Evolutionary conservation across 2,797 vertebrate species (phyloP).

Genomic region (Cirrhinus mrigala): DNA sequence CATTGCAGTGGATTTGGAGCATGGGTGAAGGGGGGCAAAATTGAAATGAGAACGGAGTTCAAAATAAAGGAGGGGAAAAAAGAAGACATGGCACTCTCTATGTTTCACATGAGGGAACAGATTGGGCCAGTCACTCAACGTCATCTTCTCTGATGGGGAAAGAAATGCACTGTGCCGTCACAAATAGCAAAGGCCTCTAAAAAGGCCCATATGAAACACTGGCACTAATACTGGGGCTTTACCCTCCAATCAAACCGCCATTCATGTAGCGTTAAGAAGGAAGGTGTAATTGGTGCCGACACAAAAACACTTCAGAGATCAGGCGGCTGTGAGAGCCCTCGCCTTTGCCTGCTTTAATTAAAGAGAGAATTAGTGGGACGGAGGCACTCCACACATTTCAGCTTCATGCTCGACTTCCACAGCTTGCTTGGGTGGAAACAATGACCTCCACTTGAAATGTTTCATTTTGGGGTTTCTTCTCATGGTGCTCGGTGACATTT

Average conservation of each 20-base stretch:
- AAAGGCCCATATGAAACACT: constrained; percentile 9
- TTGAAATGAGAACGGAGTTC: neutral
- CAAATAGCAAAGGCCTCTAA: constrained; percentile 36
- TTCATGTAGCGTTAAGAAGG: constrained; percentile 46
- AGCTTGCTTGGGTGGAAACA: constrained; percentile 41
- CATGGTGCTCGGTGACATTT: constrained; percentile 54
- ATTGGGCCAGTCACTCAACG: constrained; percentile 49
- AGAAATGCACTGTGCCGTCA: constrained; percentile 1
- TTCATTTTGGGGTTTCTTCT: constrained; percentile 46
- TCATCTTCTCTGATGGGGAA: constrained; percentile 37
- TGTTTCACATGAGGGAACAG: constrained; percentile 40
- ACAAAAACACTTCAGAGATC: constrained; percentile 66
- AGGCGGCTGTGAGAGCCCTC: constrained; percentile 51
- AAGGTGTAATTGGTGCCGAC: constrained; percentile 62
- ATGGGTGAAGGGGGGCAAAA: constrained; percentile 11
- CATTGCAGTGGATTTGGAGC: constrained; percentile 11
- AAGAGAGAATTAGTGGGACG: constrained; percentile 55
- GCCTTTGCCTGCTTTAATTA: constrained; percentile 60
- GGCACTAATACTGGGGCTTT: constrained; percentile 28
- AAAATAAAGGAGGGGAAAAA: neutral
- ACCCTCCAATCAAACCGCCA: constrained; percentile 54
- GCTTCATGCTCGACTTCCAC: constrained; percentile 38
- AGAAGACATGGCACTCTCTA: constrained; percentile 16
- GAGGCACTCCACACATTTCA: constrained; percentile 49
- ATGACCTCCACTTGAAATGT: constrained; percentile 52